These are phyloP conservation scores for Himalopsyche japonica DNA, from an alignment of 2,888 invertebrate genomes.

Conservation along the genomic window DNA sequence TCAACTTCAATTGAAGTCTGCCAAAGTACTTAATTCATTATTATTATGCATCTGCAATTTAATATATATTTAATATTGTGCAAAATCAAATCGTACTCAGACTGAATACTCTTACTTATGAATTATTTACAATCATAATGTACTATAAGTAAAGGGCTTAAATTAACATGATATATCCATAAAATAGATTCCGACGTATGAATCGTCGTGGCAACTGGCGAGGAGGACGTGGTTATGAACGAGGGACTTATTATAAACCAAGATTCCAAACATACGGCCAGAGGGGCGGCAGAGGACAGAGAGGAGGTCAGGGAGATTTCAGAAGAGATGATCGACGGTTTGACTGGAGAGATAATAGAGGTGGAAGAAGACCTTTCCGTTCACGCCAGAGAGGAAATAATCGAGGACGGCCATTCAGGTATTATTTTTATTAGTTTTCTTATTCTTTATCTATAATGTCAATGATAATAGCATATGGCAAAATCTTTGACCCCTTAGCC, in stretches of 20 bases:
- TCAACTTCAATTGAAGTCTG: not conserved
- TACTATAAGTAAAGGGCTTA: no score
- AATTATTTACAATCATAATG: no score
- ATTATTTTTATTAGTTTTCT: no score
- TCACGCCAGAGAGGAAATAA: constrained; percentile 53
- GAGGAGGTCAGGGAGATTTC: constrained; percentile 54
- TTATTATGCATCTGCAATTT: no score
- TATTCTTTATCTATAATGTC: not conserved
- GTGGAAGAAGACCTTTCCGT: constrained; percentile 48
- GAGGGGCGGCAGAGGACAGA: constrained; percentile 54
- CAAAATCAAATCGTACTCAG: no score
- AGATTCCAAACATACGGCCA: constrained; percentile 67
- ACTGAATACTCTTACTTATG: no score
- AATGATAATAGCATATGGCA: no score
- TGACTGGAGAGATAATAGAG: constrained; percentile 47
- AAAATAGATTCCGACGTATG: constrained; percentile 49
- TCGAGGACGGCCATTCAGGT: constrained; percentile 57
- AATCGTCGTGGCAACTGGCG: constrained; percentile 54
- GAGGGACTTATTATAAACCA: constrained; percentile 79
- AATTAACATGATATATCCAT: not conserved
- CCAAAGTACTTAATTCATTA: no score
- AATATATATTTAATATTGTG: no score
- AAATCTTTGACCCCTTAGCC: no score
- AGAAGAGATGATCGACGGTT: constrained; percentile 49
- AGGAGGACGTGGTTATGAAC: constrained; percentile 61